phyloP scores from a whole-genome alignment of 2,113 vertebrate genomes.

The Tautogolabrus adspersus region DNA sequence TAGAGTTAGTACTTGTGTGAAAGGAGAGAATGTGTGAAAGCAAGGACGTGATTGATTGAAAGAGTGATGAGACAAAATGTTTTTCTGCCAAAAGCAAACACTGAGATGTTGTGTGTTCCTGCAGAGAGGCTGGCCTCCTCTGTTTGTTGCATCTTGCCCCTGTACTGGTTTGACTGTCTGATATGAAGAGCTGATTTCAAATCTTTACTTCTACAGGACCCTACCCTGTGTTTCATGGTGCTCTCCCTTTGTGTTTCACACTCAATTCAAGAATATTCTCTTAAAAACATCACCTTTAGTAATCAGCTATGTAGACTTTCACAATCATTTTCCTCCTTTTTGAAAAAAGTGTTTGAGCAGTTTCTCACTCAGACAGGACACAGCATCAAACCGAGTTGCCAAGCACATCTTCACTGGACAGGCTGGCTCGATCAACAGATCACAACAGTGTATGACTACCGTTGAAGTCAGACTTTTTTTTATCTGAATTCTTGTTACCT shows the following conservation, averaged over 20 bases:
- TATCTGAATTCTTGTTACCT: constrained; percentile 65
- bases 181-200: constrained; percentile 44
- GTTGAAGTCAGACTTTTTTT: constrained; percentile 65
- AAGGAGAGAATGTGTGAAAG: constrained; percentile 46
- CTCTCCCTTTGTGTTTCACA: constrained; percentile 12
- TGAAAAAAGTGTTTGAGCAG: not conserved
- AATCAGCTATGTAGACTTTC: constrained; percentile 10
- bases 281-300: not conserved
- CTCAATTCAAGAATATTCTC: not conserved
- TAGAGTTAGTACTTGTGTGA: constrained; percentile 53
- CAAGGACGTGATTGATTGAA: constrained; percentile 35
- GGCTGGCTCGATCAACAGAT: constrained; percentile 65
- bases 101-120: constrained; percentile 64
- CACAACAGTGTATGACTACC: constrained; percentile 71
- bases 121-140: constrained; percentile 73
- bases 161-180: constrained; percentile 51
- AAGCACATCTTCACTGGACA: constrained; percentile 66
- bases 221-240: constrained; percentile 35
- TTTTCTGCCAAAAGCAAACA: constrained; percentile 75
- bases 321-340: constrained; percentile 4
- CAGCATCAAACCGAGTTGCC: constrained; percentile 61
- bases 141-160: constrained; percentile 54
- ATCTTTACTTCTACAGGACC: constrained; percentile 30
- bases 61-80: constrained; percentile 49
- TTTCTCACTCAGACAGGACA: constrained; percentile 44